These are phyloP conservation scores for Drosophila mojavensis DNA, from an alignment of 1,140 invertebrate species.

Conservation along the genomic window DNA sequence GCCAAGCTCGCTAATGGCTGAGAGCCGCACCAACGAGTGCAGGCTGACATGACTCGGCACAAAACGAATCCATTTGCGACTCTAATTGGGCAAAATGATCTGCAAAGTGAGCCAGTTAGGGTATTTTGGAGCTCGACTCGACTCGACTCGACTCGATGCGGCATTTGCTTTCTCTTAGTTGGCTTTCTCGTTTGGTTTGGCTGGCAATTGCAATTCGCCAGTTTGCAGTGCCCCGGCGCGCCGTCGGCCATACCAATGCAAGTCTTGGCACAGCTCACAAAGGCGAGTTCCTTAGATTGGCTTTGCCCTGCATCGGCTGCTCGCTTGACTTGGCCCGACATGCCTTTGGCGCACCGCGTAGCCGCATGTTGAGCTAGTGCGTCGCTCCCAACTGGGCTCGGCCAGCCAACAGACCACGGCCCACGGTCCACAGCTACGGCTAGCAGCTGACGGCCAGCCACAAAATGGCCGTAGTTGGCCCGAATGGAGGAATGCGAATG, in stretches of 20 bases:
- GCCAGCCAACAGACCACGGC: neutral
- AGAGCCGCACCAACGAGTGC: too few species aligned
- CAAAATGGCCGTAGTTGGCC: constrained; percentile 29
- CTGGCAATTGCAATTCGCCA: constrained; percentile 52
- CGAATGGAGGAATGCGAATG: neutral
- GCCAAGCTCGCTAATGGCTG: too few species aligned
- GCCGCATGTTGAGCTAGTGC: constrained; percentile 56
- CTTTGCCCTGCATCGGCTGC: constrained; percentile 26
- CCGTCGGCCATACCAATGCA: constrained; percentile 47
- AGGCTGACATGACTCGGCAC: too few species aligned
- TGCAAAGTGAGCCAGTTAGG: neutral
- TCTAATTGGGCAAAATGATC: too few species aligned
- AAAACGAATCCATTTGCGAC: too few species aligned
- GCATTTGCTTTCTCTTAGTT: neutral
- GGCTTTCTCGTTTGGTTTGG: neutral
- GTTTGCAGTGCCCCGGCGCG: constrained; percentile 54
- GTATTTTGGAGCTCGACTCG: neutral
- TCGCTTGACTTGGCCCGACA: constrained; percentile 63
- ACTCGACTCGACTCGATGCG: too few species aligned
- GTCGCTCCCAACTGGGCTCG: neutral
- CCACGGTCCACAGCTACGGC: neutral
- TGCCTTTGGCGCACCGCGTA: constrained; percentile 72
- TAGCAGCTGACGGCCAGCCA: neutral
- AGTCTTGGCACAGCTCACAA: constrained; percentile 60
- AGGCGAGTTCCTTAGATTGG: constrained; percentile 58